phyloP scores from a whole-genome alignment of 2,888 invertebrate genomes.

The Lasioglossum pauxillum region DNA sequence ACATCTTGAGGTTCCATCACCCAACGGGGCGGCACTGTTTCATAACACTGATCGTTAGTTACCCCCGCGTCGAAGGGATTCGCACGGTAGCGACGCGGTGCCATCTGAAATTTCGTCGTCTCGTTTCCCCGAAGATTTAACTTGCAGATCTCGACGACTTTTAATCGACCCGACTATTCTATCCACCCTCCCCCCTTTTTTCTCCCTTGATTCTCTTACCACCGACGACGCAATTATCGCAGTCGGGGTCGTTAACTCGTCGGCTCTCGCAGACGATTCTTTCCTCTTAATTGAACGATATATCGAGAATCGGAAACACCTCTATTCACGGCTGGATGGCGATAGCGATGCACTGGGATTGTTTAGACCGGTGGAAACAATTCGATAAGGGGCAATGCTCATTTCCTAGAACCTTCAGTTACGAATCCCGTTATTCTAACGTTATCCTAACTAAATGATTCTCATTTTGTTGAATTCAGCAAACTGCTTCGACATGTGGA shows the following conservation, averaged over 20 bases:
- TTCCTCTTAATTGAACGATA: slow-evolving; percentile 12
- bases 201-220: neutral
- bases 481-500: neutral
- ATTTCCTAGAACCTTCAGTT: neutral
- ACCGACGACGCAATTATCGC: slow-evolving; percentile 40
- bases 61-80: slow-evolving; percentile 13
- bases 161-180: slow-evolving; percentile 18
- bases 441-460: too few species aligned
- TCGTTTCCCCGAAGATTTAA: slow-evolving; percentile 38
- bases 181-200: too few species aligned
- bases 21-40: slow-evolving; percentile 94
- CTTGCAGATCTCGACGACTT: slow-evolving; percentile 50
- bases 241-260: slow-evolving; percentile 32
- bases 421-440: neutral
- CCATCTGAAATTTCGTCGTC: slow-evolving; percentile 49
- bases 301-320: neutral
- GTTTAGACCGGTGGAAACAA: neutral
- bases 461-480: neutral
- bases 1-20: slow-evolving; percentile 95
- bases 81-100: slow-evolving; percentile 35
- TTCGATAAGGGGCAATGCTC: neutral
- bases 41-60: slow-evolving; percentile 55
- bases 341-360: neutral
- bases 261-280: neutral
- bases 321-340: too few species aligned